Evolutionary conservation across 2,113 vertebrate species (phyloP).

Genomic region (Oryzias curvinotus): DNA sequence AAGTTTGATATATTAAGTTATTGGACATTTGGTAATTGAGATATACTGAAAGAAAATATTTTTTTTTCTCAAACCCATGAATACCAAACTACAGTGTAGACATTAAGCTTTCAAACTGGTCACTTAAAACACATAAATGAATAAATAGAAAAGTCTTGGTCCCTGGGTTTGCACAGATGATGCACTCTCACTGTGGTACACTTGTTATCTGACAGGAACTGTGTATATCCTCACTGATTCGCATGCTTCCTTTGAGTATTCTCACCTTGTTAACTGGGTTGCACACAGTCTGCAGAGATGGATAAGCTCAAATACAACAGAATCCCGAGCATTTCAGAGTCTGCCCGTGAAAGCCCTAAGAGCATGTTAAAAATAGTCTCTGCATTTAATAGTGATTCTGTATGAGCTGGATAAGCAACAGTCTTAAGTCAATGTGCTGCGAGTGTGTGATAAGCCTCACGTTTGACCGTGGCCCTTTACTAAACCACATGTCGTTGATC

Average conservation of each 20-base stretch:
- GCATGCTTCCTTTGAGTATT: slow-evolving; percentile 47
- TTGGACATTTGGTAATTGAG: slow-evolving; percentile 16
- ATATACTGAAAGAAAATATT: slow-evolving; percentile 14
- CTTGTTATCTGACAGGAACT: slow-evolving; percentile 49
- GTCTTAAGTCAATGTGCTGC: slow-evolving; percentile 58
- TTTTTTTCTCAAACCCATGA: slow-evolving; percentile 20
- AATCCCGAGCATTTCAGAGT: slow-evolving; percentile 37
- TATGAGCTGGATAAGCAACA: slow-evolving; percentile 59
- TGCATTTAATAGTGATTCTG: slow-evolving; percentile 55
- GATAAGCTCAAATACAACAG: slow-evolving; percentile 55
- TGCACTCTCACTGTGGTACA: slow-evolving; percentile 32
- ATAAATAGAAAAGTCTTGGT: slow-evolving; percentile 13
- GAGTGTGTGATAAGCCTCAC: slow-evolving; percentile 59
- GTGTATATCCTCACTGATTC: slow-evolving; percentile 31
- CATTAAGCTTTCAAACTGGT: slow-evolving; percentile 26
- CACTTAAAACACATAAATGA: background rate
- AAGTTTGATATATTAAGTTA: slow-evolving; percentile 1
- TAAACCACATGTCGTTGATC: slow-evolving; percentile 62
- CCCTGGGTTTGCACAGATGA: slow-evolving; percentile 35
- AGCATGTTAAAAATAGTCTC: slow-evolving; percentile 40
- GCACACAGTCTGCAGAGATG: slow-evolving; percentile 45
- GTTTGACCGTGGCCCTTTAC: slow-evolving; percentile 51
- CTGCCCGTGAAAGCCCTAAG: slow-evolving; percentile 36
- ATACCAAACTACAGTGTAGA: slow-evolving; percentile 28
- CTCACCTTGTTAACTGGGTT: slow-evolving; percentile 45